Base-by-base conservation (phyloP, 2,888 invertebrate genomes). In the Conchocele bisecta region DNA sequence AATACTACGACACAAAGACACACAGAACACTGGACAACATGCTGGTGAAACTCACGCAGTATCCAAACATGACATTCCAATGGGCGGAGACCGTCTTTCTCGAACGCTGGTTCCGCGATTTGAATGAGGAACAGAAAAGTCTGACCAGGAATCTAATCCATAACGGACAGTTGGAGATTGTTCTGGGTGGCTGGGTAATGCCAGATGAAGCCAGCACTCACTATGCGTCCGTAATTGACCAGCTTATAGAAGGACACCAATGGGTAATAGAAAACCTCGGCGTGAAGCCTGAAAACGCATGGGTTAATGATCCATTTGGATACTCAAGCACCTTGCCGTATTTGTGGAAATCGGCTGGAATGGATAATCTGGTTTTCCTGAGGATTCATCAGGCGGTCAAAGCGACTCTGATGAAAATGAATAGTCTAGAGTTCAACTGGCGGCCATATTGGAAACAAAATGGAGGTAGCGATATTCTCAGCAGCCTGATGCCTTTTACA, bases 401-500 rank as follows among this genome's bases (percentile, higher is more conserved):
- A 95, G 66, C 79, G 7, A 64, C 83, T 22, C 93, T 98, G 75
- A 96, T 97, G 0, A 94, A 95, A 82, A 94, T 95, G 79, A 96
- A 96, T 87, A 84, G 86, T 79, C 95, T 98, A 13, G 97, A 98
- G 86, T 98, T 98, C 89, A 91, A 94, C 64, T 98, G 98, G 98
- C 92, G 95, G 2, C 96, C 65, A 46, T 94, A 94, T 42, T 98
- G 92, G 86, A 92, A 91, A 74, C n/a, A 31, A 0, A 71, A 78
- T 11, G 85, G 83, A 9, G 54, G 92, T 13, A 83, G 86, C 2
- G 93, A 93, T 81, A 93, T 98, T 69, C 92, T 98, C 6, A 96
- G 97, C 17, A 98, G 98, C 92, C 96, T 98, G 88, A 96, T 97
- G 91, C 98, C 99, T 0, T 98, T 97, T 88, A 97, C 97, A 89